phyloP scores from a whole-genome alignment of 37 sponge, comb jelly and placozoan genomes.

The Bolinopsis microptera region DNA sequence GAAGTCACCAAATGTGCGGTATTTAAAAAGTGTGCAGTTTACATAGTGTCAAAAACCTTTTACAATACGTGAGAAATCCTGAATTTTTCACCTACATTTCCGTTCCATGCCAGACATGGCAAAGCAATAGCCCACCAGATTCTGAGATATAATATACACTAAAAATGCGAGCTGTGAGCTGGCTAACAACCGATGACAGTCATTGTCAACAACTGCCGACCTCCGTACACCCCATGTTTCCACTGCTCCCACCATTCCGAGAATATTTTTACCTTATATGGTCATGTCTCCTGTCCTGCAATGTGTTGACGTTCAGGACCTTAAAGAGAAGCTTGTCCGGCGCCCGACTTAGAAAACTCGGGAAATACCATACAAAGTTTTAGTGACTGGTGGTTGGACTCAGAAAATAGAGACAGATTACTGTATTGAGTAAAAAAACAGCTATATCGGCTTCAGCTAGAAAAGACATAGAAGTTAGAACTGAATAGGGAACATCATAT shows the following conservation, averaged over 20 bases:
- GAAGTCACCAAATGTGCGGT: no score
- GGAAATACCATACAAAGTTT: background rate
- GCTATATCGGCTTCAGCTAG: no score
- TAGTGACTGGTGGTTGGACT: background rate
- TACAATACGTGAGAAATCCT: background rate
- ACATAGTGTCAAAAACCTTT: no score
- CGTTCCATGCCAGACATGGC: no score
- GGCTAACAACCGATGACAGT: constrained; percentile 39
- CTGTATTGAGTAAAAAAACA: no score
- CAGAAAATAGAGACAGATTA: background rate
- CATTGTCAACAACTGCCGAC: background rate
- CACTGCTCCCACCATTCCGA: background rate
- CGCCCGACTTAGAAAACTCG: background rate
- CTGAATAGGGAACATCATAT: no score
- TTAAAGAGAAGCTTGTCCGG: background rate
- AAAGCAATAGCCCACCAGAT: no score
- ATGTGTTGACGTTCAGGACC: background rate
- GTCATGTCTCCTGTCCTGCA: background rate
- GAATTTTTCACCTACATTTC: background rate
- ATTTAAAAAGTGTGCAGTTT: no score
- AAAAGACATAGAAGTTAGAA: no score
- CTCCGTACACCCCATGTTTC: background rate
- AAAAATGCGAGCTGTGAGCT: no score
- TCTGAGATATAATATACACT: no score
- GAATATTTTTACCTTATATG: constrained; percentile 5